These are phyloP conservation scores for Rachycentron canadum DNA, from an alignment of 2,797 vertebrate species.

Conservation along the genomic window DNA sequence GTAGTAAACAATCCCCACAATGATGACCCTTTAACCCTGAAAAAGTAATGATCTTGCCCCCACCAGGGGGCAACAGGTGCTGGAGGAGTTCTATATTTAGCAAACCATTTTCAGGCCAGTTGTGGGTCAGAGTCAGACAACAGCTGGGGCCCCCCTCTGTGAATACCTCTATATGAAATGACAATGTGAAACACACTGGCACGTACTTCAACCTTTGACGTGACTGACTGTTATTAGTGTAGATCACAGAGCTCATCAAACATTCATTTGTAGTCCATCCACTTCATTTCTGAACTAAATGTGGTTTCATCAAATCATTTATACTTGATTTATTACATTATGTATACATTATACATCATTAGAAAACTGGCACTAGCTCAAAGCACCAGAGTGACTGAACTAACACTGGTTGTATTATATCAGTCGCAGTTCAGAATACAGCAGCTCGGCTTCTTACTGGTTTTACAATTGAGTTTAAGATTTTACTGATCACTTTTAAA, in stretches of 20 bases:
- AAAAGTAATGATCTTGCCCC: neutral
- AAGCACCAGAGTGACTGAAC: too few species aligned
- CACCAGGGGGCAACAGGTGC: conserved; percentile 45
- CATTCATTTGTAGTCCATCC: too few species aligned
- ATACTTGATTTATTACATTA: neutral
- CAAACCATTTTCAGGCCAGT: conserved; percentile 12
- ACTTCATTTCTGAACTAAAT: neutral
- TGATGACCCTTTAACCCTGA: neutral
- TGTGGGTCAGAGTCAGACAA: conserved; percentile 34
- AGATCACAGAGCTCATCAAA: neutral
- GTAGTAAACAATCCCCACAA: neutral
- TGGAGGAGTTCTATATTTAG: conserved; percentile 62
- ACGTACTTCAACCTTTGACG: neutral
- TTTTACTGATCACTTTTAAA: too few species aligned
- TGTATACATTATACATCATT: too few species aligned
- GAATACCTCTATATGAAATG: conserved; percentile 13
- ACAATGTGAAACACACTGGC: neutral
- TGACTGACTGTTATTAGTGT: neutral
- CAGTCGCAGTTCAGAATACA: too few species aligned
- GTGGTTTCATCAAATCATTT: neutral
- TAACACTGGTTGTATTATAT: too few species aligned
- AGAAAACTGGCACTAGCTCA: neutral
- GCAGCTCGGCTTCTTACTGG: too few species aligned
- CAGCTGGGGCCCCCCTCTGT: conserved; percentile 34
- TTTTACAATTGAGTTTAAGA: too few species aligned